These are phyloP conservation scores for Apantesis nais DNA, from an alignment of 2,888 invertebrate genomes.

Conservation along the genomic window DNA sequence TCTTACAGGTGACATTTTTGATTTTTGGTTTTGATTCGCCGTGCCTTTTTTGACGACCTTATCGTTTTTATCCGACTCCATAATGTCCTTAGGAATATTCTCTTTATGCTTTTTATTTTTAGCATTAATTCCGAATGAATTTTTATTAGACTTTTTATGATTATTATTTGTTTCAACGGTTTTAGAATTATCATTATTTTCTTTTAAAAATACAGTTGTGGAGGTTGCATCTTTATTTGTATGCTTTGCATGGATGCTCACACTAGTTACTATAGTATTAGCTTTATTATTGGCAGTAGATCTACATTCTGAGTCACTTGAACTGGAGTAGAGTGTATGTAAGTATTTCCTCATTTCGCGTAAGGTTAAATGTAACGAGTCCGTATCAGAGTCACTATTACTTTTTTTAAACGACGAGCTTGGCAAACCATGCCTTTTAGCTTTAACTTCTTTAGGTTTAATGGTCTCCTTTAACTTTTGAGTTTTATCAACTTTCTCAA, in stretches of 20 bases:
- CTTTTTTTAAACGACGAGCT: slow-evolving; percentile 87
- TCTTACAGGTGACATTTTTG: slow-evolving; percentile 88
- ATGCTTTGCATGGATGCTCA: slow-evolving; percentile 67
- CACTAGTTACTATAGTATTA: slow-evolving; percentile 77
- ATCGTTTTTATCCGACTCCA: slow-evolving; percentile 78
- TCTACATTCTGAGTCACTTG: slow-evolving; percentile 87
- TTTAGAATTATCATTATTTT: slow-evolving; percentile 66
- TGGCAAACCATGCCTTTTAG: slow-evolving; percentile 89
- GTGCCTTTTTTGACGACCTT: slow-evolving; percentile 61
- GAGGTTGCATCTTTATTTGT: slow-evolving; percentile 66
- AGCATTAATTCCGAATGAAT: slow-evolving; percentile 85
- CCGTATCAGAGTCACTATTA: slow-evolving; percentile 85
- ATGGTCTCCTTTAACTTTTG: slow-evolving; percentile 63
- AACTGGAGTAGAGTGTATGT: slow-evolving; percentile 92
- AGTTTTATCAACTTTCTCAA: slow-evolving; percentile 64
- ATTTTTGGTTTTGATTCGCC: slow-evolving; percentile 64
- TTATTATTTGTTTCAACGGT: slow-evolving; percentile 77
- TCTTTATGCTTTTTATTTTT: slow-evolving; percentile 87
- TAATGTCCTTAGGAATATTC: slow-evolving; percentile 61
- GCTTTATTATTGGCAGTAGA: slow-evolving; percentile 80
- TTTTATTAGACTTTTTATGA: slow-evolving; percentile 80
- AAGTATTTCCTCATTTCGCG: slow-evolving; percentile 94
- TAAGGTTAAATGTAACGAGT: slow-evolving; percentile 92
- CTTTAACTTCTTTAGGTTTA: slow-evolving; percentile 73
- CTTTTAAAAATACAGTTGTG: slow-evolving; percentile 64